A percentile compares a stretch with the other conserved stretches of the same genome.
These are phyloP conservation scores for Aporophyla nigra DNA, from an alignment of 2,888 invertebrate species.

Conservation along the genomic window DNA sequence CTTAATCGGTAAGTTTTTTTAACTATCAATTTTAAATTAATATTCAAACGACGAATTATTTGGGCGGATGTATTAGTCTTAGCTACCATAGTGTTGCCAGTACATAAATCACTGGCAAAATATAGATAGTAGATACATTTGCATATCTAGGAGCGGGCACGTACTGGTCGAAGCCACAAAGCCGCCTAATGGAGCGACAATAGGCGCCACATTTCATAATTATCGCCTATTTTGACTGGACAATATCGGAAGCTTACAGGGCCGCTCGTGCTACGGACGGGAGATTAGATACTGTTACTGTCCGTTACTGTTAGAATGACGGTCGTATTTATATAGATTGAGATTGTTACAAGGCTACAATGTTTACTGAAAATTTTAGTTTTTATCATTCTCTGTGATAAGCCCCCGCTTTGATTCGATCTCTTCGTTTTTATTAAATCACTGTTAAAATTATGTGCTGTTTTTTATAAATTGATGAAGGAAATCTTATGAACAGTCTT, in stretches of 20 bases:
- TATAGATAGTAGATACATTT: constrained; percentile 76
- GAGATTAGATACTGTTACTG: constrained; percentile 72
- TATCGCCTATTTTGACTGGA: constrained; percentile 89
- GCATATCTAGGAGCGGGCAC: constrained; percentile 82
- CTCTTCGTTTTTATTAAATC: no score
- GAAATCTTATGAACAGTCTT: no score
- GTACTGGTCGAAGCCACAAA: constrained; percentile 81
- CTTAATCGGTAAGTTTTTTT: constrained; percentile 58
- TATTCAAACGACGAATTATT: constrained; percentile 47
- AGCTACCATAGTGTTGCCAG: constrained; percentile 47
- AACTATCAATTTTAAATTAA: constrained; percentile 27
- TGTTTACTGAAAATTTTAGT: neutral
- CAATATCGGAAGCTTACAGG: constrained; percentile 84
- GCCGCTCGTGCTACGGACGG: constrained; percentile 69
- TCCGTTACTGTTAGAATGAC: constrained; percentile 47
- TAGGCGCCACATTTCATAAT: constrained; percentile 89
- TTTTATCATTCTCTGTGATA: neutral
- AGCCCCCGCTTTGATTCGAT: no score
- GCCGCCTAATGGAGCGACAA: constrained; percentile 88
- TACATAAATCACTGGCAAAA: constrained; percentile 65
- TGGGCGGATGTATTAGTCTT: constrained; percentile 51
- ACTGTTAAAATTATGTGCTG: no score
- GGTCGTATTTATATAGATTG: constrained; percentile 31
- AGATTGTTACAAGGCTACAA: constrained; percentile 8
- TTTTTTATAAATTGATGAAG: no score